Percentiles rank a stretch among this genome's conserved stretches.
Evolutionary conservation across 2,797 vertebrate species (phyloP).

Genomic region (Coluber constrictor): DNA sequence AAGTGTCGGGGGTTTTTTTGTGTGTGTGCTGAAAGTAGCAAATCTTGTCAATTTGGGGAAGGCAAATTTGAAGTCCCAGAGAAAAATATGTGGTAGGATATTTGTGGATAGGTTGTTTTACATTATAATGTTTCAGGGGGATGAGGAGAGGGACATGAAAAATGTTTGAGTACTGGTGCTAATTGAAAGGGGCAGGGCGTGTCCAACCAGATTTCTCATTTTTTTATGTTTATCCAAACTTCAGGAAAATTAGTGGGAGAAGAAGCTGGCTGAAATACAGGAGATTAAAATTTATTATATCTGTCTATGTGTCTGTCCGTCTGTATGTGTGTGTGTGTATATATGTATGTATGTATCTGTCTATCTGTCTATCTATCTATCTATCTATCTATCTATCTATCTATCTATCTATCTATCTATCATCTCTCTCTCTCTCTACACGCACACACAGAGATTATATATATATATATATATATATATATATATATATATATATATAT

Average conservation of each 20-base stretch:
- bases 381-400: too few relatives aligned
- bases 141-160: not conserved
- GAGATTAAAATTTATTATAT: not conserved
- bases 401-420: too few relatives aligned
- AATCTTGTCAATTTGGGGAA: not conserved
- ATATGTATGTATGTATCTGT: too few relatives aligned
- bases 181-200: not conserved
- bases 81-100: not conserved
- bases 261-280: not conserved
- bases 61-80: not conserved
- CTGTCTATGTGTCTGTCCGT: not conserved
- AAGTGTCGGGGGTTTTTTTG: not conserved
- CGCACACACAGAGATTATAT: too few relatives aligned
- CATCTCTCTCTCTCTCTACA: too few relatives aligned
- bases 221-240: not conserved
- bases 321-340: too few relatives aligned
- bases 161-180: not conserved
- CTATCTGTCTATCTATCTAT: accelerated
- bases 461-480: too few relatives aligned
- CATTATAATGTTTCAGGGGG: not conserved
- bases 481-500: too few relatives aligned
- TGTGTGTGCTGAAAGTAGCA: not conserved
- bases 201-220: not conserved
- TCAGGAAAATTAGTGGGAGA: not conserved
- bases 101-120: not conserved